These are phyloP conservation scores for Clarias magur DNA, from an alignment of 2,113 vertebrate genomes.

Conservation along the genomic window DNA sequence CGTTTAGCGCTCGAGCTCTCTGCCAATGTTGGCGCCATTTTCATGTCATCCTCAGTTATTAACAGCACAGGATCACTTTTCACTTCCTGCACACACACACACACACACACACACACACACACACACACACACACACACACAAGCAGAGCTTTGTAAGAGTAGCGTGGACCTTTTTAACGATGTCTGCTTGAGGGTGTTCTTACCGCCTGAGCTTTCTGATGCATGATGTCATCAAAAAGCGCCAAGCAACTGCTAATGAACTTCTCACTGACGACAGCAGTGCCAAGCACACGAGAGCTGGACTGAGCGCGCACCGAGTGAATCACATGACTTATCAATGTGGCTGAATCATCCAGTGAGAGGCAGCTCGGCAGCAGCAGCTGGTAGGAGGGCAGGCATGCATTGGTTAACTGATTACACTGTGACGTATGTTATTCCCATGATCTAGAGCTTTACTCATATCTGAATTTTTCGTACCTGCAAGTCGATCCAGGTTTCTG, in stretches of 20 bases:
- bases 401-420: not conserved
- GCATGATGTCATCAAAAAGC: conserved; percentile 85
- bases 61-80: conserved; percentile 89
- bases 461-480: conserved; percentile 68
- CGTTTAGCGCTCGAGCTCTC: conserved; percentile 80
- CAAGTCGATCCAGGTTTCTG: conserved; percentile 87
- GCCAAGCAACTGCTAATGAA: conserved; percentile 82
- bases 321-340: conserved; percentile 88
- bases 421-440: not conserved
- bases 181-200: not conserved
- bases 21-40: conserved; percentile 69
- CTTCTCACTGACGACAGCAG: conserved; percentile 88
- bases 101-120: conserved; percentile 36
- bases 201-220: conserved; percentile 92
- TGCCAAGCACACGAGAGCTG: conserved; percentile 79
- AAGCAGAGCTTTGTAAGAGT: not conserved
- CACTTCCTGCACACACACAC: conserved; percentile 78
- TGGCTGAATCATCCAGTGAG: conserved; percentile 82
- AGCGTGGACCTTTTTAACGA: not conserved
- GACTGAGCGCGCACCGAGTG: conserved; percentile 79
- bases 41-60: conserved; percentile 91
- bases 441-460: not conserved
- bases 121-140: not conserved
- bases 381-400: conserved; percentile 62
- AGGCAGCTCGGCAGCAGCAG: conserved; percentile 89